phyloP scores from a whole-genome alignment of 1,140 invertebrate species.

The Listronotus bonariensis region DNA sequence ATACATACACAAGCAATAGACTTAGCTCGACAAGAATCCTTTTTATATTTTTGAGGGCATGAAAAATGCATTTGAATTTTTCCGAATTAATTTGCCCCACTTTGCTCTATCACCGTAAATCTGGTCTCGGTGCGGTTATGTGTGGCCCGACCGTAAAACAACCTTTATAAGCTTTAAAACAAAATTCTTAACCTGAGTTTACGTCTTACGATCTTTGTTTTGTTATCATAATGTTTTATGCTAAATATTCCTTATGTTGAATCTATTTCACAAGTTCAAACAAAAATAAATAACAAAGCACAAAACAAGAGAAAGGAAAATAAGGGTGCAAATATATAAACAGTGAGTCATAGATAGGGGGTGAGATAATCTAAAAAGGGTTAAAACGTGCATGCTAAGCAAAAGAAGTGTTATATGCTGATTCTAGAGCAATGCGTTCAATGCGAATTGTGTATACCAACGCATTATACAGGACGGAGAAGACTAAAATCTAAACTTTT shows the following conservation, averaged over 20 bases:
- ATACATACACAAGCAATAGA: too few species aligned
- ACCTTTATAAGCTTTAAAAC: too few species aligned
- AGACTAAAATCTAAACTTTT: not conserved
- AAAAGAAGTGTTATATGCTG: slow-evolving; percentile 24
- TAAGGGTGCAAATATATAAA: slow-evolving; percentile 38
- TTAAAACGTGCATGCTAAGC: slow-evolving; percentile 23
- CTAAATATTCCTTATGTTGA: not conserved
- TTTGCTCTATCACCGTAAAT: too few species aligned
- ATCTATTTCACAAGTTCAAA: slow-evolving; percentile 22
- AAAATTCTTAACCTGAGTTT: too few species aligned
- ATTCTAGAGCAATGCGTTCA: slow-evolving; percentile 15
- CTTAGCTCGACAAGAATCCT: too few species aligned
- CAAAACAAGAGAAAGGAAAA: slow-evolving; percentile 34
- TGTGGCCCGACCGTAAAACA: too few species aligned
- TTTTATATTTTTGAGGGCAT: too few species aligned
- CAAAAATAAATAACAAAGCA: slow-evolving; percentile 36
- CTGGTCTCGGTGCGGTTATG: too few species aligned
- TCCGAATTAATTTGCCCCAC: too few species aligned
- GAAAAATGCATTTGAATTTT: too few species aligned
- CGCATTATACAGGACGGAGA: not conserved
- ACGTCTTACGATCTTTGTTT: too few species aligned
- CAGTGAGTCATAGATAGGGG: slow-evolving; percentile 37
- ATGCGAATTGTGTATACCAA: slow-evolving; percentile 5
- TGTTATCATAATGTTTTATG: too few species aligned
- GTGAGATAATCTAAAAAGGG: slow-evolving; percentile 38